Evolutionary conservation across 2,888 invertebrate genomes (phyloP).

Genomic region (Parelbella ahira): DNA sequence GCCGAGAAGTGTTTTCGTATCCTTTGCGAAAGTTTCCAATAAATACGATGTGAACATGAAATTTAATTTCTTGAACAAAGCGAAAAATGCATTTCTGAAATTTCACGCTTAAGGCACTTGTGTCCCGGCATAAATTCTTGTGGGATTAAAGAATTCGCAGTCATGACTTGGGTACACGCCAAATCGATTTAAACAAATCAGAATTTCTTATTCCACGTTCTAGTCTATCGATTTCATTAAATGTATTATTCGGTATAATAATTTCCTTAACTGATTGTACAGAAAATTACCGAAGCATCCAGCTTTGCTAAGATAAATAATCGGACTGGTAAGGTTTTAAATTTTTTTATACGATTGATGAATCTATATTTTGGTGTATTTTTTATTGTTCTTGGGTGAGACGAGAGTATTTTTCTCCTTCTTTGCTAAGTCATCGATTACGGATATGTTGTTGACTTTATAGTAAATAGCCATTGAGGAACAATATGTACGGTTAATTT

Average conservation of each 20-base stretch:
- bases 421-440: no score
- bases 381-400: no score
- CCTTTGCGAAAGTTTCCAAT: no score
- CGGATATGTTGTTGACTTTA: no score
- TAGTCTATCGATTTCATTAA: conserved; percentile 4
- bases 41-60: no score
- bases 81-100: not conserved
- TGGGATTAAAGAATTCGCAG: conserved; percentile 13
- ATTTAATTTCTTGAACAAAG: not conserved
- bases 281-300: conserved; percentile 6
- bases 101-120: not conserved
- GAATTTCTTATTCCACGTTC: conserved; percentile 12
- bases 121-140: conserved; percentile 16
- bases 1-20: conserved; percentile 60
- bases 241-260: not conserved
- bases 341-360: not conserved
- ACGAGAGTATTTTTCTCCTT: no score
- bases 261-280: conserved; percentile 9
- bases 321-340: conserved; percentile 3
- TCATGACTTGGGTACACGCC: conserved; percentile 12
- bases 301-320: conserved; percentile 1
- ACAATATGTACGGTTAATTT: no score
- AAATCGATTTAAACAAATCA: conserved; percentile 15
- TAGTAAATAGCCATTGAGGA: no score
- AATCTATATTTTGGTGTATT: not conserved